Conservation (phyloP, 2,113 vertebrate species). For the Prolemur simus region DNA sequence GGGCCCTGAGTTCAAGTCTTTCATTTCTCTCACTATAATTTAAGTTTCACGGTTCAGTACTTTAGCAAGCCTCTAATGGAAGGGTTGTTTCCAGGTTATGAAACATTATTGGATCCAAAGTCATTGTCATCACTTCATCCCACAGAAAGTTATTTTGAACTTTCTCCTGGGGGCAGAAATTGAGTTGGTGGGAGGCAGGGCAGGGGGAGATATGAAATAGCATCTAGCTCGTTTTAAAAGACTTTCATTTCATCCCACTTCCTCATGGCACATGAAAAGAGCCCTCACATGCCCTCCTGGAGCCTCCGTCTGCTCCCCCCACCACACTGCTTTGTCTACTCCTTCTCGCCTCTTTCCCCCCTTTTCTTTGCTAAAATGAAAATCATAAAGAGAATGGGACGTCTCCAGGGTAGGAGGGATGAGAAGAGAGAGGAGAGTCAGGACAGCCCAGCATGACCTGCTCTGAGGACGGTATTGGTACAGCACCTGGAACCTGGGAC, state of each 20-base stretch:
- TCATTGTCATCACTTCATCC: conserved; percentile 42
- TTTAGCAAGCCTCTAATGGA: neutral
- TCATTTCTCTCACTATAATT: neutral
- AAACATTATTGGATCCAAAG: conserved; percentile 36
- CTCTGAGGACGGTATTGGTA: neutral
- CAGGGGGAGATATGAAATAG: neutral
- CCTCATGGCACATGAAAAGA: neutral
- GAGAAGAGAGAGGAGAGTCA: neutral
- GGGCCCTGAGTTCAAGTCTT: conserved; percentile 62
- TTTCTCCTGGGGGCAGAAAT: conserved; percentile 30
- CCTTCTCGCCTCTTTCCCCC: neutral
- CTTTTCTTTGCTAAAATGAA: neutral
- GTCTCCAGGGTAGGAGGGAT: neutral
- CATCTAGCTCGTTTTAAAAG: neutral
- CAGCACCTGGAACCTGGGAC: no score
- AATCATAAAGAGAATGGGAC: neutral
- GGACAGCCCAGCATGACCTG: neutral
- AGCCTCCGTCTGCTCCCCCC: neutral
- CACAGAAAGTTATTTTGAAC: conserved; percentile 55
- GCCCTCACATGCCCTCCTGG: neutral
- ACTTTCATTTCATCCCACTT: conserved; percentile 53
- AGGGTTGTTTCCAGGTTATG: conserved; percentile 49
- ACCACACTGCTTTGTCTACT: neutral
- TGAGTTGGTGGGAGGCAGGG: neutral
- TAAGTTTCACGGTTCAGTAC: conserved; percentile 22